Evolutionary conservation across 2,797 vertebrate genomes (phyloP), one percentile per base, ranked within the genome.

Genomic region (Eulemur albifrons): DNA sequence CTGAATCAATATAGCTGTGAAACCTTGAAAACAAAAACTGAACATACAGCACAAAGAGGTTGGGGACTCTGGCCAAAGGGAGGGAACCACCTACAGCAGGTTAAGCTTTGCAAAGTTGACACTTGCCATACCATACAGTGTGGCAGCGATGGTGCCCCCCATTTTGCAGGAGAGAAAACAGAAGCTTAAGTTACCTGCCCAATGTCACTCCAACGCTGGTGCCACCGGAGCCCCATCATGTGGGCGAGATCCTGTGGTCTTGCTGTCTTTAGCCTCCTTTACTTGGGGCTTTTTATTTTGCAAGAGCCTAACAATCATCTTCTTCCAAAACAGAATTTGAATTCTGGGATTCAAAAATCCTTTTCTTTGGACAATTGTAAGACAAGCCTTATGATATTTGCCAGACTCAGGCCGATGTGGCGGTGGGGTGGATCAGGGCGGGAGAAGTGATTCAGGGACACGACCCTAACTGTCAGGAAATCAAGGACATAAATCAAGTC

Each of bases 381-480:
- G 85, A 85, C 43, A 77, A 93, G 93, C 82, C 59, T 70, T 35
- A 52, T 17, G 91, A 15, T 59, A 72, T 81, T 30, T 94, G 81
- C 76, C 61, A 11, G 35, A 84, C 93, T 50, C 63, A 82, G 96
- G 93, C 91, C 65, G 23, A 27, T 1, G 59, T 4, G 48, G 80
- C 32, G 43, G 72, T 15, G 54, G 69, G 70, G 70, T 1, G 21
- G 61, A 32, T 54, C 15, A 20, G 73, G 73, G 73, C 1, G 4
- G 59, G 88, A 95, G 87, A 73, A 87, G 91, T 10, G 88, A 75
- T 94, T 95, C 15, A 4, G 94, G 84, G 94, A 92, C 95, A 96
- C 2, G 50, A 75, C 91, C 87, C 85, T 95, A 80, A n/a, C 25
- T 70, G 93, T 87, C 96, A 97, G 95, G 91, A 97, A 95, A 95